Evolutionary conservation across 2,113 vertebrate genomes (phyloP).

Genomic region (Perca schrenkii): DNA sequence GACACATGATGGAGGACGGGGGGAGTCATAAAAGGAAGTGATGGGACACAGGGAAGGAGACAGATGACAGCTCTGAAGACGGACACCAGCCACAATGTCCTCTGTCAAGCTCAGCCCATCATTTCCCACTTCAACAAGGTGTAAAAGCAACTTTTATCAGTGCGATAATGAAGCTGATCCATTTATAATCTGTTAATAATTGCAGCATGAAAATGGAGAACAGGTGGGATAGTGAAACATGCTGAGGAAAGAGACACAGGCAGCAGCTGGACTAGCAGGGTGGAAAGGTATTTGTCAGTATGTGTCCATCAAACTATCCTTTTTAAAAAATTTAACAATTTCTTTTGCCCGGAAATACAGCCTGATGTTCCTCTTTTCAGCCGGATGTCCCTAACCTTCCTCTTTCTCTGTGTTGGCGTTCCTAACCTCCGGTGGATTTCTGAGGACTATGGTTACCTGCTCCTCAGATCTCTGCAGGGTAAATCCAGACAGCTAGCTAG

Average conservation of each 20-base stretch:
- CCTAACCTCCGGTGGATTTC: no score
- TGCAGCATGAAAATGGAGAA: not conserved
- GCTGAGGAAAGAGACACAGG: not conserved
- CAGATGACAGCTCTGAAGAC: conserved; percentile 49
- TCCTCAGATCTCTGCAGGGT: no score
- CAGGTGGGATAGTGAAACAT: not conserved
- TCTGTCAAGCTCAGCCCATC: not conserved
- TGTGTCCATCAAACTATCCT: no score
- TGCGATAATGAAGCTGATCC: not conserved
- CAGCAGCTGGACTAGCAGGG: not conserved
- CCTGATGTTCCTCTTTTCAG: no score
- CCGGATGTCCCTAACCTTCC: no score
- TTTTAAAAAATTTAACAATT: no score
- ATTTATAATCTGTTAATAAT: conserved; percentile 19
- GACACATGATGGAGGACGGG: conserved; percentile 41
- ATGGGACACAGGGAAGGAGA: conserved; percentile 6
- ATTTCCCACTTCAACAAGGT: conserved; percentile 14
- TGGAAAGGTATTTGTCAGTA: no score
- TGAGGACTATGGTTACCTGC: no score
- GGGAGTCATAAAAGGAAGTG: conserved; percentile 21
- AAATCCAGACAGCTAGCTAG: no score
- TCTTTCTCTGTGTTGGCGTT: no score
- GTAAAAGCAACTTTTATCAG: not conserved
- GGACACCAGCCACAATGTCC: conserved; percentile 21
- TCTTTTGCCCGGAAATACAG: no score